Evolutionary conservation across 2,113 vertebrate species (phyloP).

Genomic region (Willisornis vidua): DNA sequence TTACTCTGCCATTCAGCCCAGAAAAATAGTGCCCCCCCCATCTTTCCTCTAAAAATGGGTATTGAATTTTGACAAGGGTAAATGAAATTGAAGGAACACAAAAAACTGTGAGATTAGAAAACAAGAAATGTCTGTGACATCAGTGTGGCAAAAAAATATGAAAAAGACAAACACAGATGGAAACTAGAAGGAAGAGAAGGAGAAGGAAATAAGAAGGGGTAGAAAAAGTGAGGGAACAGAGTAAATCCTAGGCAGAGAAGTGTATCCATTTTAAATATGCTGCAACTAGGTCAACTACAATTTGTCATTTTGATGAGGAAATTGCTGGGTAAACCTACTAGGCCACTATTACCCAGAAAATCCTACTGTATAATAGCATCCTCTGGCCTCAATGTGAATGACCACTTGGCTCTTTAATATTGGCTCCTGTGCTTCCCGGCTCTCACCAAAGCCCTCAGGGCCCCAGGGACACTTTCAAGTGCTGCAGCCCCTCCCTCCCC

Average conservation of each 20-base stretch:
- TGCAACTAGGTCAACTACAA: not conserved
- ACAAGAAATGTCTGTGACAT: not conserved
- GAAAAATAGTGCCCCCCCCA: not conserved
- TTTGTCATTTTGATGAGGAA: not conserved
- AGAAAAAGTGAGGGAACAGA: not conserved
- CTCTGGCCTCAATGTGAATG: accelerated
- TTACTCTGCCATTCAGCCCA: not conserved
- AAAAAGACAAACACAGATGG: not conserved
- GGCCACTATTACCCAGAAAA: not conserved
- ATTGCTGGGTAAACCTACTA: not conserved
- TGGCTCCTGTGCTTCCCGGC: not conserved
- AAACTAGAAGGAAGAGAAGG: not conserved
- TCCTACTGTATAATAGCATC: not conserved
- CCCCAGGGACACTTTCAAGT: not conserved
- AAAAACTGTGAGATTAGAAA: not conserved
- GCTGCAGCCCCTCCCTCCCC: not conserved
- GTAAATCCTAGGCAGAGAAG: not conserved
- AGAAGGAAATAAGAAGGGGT: not conserved
- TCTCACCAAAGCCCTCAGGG: not conserved
- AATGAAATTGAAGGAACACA: not conserved
- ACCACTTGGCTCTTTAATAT: not conserved
- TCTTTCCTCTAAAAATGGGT: not conserved
- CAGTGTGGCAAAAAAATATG: not conserved
- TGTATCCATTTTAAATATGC: not conserved
- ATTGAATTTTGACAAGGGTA: not conserved